These are phyloP conservation scores for Odontophorus gujanensis DNA, from an alignment of 2,113 vertebrate genomes.

Conservation along the genomic window DNA sequence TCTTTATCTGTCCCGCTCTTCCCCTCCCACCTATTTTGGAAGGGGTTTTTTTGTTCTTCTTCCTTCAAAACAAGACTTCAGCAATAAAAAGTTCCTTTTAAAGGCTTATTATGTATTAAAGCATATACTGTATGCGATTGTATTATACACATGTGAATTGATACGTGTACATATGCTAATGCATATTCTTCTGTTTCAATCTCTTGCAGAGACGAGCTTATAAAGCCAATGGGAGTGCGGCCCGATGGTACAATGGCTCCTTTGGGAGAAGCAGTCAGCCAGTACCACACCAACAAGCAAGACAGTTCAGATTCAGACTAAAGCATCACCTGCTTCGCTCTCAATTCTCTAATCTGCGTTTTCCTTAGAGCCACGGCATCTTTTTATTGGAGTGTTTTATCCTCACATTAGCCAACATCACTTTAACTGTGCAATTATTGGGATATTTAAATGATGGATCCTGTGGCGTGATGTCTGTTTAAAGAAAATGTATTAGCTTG, in stretches of 20 bases:
- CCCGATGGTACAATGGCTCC: constrained; percentile 93
- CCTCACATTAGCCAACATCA: constrained; percentile 71
- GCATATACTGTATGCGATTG: constrained; percentile 27
- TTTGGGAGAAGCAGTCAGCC: constrained; percentile 87
- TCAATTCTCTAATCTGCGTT: constrained; percentile 56
- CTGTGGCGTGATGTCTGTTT: constrained; percentile 59
- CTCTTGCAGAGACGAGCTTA: constrained; percentile 89
- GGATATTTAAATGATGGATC: constrained; percentile 65
- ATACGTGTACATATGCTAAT: constrained; percentile 62
- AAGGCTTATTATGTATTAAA: constrained; percentile 63
- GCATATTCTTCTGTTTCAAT: constrained; percentile 59
- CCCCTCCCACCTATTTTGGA: constrained; percentile 68
- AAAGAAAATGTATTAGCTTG: constrained; percentile 47
- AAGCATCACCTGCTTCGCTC: constrained; percentile 66
- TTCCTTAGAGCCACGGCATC: constrained; percentile 69
- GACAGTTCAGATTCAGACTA: constrained; percentile 93
- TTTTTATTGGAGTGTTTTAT: constrained; percentile 76
- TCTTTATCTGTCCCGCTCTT: constrained; percentile 70
- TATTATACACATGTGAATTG: constrained; percentile 49
- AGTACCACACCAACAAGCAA: constrained; percentile 79
- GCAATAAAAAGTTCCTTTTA: constrained; percentile 70
- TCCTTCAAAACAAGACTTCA: constrained; percentile 68
- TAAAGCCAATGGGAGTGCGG: constrained; percentile 94
- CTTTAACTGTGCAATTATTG: constrained; percentile 70
- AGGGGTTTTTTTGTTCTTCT: constrained; percentile 29